Conservation (phyloP, 1,140 invertebrate genomes). For the Bombyx mori region ASM3026992v2 NC_085115.1:27501-28000, state of each 20-base stretch:
- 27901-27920: slow-evolving; percentile 39
- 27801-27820: slow-evolving; percentile 8
- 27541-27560: slow-evolving; percentile 71
- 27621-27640: slow-evolving; percentile 77
- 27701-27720: slow-evolving; percentile 10
- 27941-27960: slow-evolving; percentile 8
- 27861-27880: slow-evolving; percentile 14
- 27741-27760: slow-evolving; percentile 22
- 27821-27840: slow-evolving; percentile 5
- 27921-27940: slow-evolving; percentile 32
- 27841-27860: slow-evolving; percentile 7
- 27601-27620: slow-evolving; percentile 78
- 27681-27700: slow-evolving; percentile 61
- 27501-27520: slow-evolving; percentile 64
- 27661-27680: slow-evolving; percentile 46
- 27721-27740: slow-evolving; percentile 4
- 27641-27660: slow-evolving; percentile 71
- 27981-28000: slow-evolving; percentile 24
- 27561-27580: slow-evolving; percentile 74
- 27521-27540: slow-evolving; percentile 70
- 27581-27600: slow-evolving; percentile 77
- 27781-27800: slow-evolving; percentile 27
- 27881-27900: slow-evolving; percentile 30
- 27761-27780: slow-evolving; percentile 54
- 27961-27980: slow-evolving; percentile 18